Evolutionary conservation across 2,797 vertebrate species (phyloP).

Genomic region (Florisuga fusca): DNA sequence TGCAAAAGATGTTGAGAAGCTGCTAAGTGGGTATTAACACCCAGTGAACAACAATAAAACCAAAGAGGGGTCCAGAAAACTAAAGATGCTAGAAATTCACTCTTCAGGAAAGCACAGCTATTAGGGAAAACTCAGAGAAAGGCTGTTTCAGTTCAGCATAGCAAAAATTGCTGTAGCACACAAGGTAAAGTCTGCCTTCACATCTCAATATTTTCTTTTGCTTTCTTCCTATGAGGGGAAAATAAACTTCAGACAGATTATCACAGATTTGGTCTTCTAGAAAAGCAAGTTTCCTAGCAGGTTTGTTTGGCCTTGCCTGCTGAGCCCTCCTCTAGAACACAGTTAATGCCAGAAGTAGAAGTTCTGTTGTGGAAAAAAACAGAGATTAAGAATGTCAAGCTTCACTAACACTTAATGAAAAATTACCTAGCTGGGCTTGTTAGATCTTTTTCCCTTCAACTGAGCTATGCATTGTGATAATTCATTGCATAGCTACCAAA

Average conservation of each 20-base stretch:
- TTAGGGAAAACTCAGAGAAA: not conserved
- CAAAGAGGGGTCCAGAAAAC: no score
- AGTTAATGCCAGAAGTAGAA: not conserved
- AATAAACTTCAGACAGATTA: not conserved
- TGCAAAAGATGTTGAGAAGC: not conserved
- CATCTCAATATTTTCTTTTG: not conserved
- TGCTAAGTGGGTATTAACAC: not conserved
- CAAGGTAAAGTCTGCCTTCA: not conserved
- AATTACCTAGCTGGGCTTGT: not conserved
- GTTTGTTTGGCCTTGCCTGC: not conserved
- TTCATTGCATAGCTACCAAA: constrained; percentile 26
- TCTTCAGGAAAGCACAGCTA: not conserved
- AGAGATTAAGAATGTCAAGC: constrained; percentile 1
- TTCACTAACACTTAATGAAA: constrained; percentile 43
- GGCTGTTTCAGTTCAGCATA: not conserved
- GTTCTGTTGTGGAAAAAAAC: not conserved
- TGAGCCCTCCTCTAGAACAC: not conserved
- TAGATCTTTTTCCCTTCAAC: constrained; percentile 50
- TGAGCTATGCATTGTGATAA: constrained; percentile 30
- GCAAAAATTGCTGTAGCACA: not conserved
- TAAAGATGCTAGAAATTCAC: not conserved
- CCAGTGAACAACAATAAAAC: not conserved
- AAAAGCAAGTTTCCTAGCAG: not conserved
- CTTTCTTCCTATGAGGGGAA: not conserved
- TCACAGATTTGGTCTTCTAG: not conserved